A percentile compares a stretch with the other conserved stretches of the same genome.
phyloP scores from a whole-genome alignment of 1,140 invertebrate genomes.

The Zaprionus taronus region DNA sequence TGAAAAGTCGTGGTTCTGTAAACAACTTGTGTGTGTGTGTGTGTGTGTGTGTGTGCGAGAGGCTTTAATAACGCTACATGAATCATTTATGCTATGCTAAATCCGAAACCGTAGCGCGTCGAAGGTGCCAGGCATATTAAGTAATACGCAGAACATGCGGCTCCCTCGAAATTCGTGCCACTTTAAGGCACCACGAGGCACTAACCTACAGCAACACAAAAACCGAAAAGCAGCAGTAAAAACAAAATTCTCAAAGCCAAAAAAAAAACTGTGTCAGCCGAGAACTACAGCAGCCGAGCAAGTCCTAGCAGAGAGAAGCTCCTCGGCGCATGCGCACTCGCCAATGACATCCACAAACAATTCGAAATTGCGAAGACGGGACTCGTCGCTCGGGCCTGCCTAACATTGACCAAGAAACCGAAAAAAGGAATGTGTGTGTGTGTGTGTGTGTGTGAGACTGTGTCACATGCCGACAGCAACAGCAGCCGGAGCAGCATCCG shows the following conservation, averaged over 20 bases:
- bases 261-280: conserved; percentile 75
- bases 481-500: conserved; percentile 63
- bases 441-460: neutral
- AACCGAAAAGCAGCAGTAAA: neutral
- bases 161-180: conserved; percentile 22
- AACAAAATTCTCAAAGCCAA: neutral
- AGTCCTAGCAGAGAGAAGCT: neutral
- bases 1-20: conserved; percentile 42
- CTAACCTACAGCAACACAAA: conserved; percentile 73
- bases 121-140: conserved; percentile 78
- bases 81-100: conserved; percentile 79
- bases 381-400: neutral
- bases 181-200: conserved; percentile 56
- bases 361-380: conserved; percentile 47
- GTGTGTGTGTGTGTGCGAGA: neutral
- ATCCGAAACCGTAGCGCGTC: conserved; percentile 41
- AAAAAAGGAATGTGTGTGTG: neutral
- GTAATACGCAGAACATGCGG: conserved; percentile 54
- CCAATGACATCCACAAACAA: conserved; percentile 68
- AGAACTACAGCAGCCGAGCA: conserved; percentile 8
- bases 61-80: conserved; percentile 71
- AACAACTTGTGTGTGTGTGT: conserved; percentile 35
- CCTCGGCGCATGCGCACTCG: conserved; percentile 51
- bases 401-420: conserved; percentile 78
- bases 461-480: conserved; percentile 7